These are phyloP conservation scores for Eulemur macaco DNA, from an alignment of 2,113 vertebrate genomes.

Conservation along the genomic window DNA sequence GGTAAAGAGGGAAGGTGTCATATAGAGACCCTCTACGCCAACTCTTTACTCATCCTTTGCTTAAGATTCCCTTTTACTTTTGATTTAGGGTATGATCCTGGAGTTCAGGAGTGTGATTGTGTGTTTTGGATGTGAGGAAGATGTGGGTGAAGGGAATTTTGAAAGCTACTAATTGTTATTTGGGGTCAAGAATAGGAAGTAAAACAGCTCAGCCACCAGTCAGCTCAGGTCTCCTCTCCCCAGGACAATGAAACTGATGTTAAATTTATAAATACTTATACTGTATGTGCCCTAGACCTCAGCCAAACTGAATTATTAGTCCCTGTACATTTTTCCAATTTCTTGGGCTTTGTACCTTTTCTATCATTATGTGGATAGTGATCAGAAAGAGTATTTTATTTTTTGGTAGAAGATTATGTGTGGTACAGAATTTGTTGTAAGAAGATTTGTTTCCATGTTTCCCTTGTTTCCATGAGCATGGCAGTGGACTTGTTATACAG, in stretches of 20 bases:
- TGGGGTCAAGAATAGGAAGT: not conserved
- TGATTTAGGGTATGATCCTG: not conserved
- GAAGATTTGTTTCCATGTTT: slow-evolving; percentile 43
- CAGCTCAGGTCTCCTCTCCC: not conserved
- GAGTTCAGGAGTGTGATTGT: not conserved
- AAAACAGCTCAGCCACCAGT: not conserved
- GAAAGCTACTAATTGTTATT: not conserved
- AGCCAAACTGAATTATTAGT: not conserved
- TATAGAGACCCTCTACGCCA: not conserved
- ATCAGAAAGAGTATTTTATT: slow-evolving; percentile 10
- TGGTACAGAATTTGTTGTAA: slow-evolving; percentile 39
- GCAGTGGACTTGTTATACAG: slow-evolving; percentile 51
- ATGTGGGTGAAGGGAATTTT: not conserved
- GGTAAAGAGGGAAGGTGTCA: not conserved
- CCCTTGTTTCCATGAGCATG: slow-evolving; percentile 54
- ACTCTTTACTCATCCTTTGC: not conserved
- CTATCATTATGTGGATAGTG: not conserved
- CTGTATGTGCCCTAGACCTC: not conserved
- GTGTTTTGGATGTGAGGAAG: not conserved
- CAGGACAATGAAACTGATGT: not conserved
- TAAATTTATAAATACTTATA: slow-evolving; percentile 18
- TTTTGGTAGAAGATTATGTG: slow-evolving; percentile 30
- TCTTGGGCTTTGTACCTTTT: not conserved
- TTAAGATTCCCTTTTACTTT: not conserved
- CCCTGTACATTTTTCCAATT: not conserved